These are phyloP conservation scores for Mesorhabditis sp. DNA, from an alignment of 2,888 invertebrate genomes.

Conservation along the genomic window DNA sequence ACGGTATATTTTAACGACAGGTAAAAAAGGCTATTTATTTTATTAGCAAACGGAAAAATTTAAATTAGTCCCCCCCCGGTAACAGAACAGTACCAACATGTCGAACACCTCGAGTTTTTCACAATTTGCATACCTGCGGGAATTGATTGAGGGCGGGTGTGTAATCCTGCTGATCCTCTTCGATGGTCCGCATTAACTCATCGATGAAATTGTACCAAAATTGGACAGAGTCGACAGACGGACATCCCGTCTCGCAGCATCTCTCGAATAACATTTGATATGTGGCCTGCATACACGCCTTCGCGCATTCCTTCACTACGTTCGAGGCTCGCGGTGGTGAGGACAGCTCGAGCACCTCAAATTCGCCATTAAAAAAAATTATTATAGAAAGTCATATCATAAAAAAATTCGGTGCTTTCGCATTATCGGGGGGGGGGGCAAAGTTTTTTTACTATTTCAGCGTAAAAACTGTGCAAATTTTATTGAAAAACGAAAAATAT, in stretches of 20 bases:
- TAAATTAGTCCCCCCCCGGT: too few species aligned
- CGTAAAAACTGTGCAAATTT: too few species aligned
- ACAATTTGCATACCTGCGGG: conserved; percentile 32
- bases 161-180: conserved; percentile 96
- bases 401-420: too few species aligned
- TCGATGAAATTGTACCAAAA: conserved; percentile 55
- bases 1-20: too few species aligned
- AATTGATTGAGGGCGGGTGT: conserved; percentile 91
- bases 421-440: too few species aligned
- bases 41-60: too few species aligned
- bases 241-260: conserved; percentile 75
- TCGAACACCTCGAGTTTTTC: too few species aligned
- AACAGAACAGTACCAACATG: too few species aligned
- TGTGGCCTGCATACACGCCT: conserved; percentile 94
- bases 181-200: conserved; percentile 86
- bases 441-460: too few species aligned
- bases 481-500: too few species aligned
- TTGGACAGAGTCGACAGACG: conserved; percentile 43
- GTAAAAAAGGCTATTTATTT: too few species aligned
- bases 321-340: conserved; percentile 96
- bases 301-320: conserved; percentile 98
- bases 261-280: conserved; percentile 99
- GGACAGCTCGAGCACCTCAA: conserved; percentile 88
- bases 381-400: too few species aligned
- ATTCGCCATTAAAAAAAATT: background rate